Conservation (phyloP, 2,797 vertebrate genomes). For the Micromesistius poutassou region DNA sequence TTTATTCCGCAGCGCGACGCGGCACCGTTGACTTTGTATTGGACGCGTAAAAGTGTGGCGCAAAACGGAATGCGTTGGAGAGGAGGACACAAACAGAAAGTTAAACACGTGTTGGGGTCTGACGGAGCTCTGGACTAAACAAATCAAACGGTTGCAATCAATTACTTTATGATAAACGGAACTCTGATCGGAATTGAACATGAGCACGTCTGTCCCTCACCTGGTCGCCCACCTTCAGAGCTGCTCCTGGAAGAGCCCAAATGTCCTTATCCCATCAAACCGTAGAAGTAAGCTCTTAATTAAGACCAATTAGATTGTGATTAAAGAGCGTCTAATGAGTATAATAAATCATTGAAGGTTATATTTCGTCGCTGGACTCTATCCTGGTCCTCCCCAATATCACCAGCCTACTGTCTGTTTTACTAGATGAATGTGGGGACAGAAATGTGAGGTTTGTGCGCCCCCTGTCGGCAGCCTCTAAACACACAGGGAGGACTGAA, state of each 20-base stretch:
- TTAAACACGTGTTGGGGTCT: not conserved
- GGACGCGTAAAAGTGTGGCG: not conserved
- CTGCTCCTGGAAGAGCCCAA: not conserved
- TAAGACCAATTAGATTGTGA: not conserved
- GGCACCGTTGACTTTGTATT: not conserved
- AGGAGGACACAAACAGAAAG: not conserved
- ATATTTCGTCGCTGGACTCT: too few species aligned
- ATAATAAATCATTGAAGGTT: too few species aligned
- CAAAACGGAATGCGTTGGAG: too few species aligned
- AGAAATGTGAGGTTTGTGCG: not conserved
- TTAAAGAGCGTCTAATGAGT: too few species aligned
- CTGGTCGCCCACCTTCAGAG: too few species aligned
- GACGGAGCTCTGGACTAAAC: not conserved
- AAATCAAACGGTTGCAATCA: too few species aligned
- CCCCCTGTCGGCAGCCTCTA: not conserved
- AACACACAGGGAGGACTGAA: not conserved
- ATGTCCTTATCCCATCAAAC: not conserved
- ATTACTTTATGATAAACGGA: not conserved
- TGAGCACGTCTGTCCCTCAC: not conserved
- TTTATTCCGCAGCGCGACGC: not conserved
- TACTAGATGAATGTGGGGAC: not conserved
- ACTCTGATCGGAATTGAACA: not conserved
- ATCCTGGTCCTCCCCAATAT: too few species aligned
- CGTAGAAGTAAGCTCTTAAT: not conserved
- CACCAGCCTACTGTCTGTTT: too few species aligned